phyloP scores from a whole-genome alignment of 1,140 invertebrate genomes.

The Drosophila azteca region DNA sequence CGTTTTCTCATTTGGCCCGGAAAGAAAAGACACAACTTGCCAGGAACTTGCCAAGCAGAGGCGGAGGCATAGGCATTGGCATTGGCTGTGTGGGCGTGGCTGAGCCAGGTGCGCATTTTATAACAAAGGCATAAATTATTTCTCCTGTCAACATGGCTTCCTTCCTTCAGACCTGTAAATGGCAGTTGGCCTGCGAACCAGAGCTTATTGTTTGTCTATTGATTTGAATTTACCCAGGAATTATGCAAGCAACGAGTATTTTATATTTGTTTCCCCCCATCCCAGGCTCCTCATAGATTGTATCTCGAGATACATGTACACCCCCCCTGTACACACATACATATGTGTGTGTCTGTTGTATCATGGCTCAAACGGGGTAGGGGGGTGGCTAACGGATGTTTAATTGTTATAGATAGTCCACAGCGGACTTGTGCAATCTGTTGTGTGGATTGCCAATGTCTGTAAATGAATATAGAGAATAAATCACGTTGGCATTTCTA shows the following conservation, averaged over 20 bases:
- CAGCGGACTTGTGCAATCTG: constrained; percentile 31
- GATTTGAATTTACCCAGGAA: constrained; percentile 71
- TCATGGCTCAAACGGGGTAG: background rate
- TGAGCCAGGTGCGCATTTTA: constrained; percentile 63
- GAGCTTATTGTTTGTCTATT: constrained; percentile 76
- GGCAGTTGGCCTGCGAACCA: constrained; percentile 61
- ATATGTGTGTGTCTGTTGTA: background rate
- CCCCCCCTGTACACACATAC: too few relatives aligned
- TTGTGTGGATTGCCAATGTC: constrained; percentile 32
- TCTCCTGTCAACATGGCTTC: constrained; percentile 78
- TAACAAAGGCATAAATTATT: constrained; percentile 82
- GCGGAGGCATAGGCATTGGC: constrained; percentile 10
- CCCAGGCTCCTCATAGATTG: too few relatives aligned
- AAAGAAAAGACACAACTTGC: constrained; percentile 35
- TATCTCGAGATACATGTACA: background rate
- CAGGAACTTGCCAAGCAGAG: constrained; percentile 17
- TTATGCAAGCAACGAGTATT: constrained; percentile 62
- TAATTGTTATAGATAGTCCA: constrained; percentile 50
- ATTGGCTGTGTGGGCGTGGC: constrained; percentile 32
- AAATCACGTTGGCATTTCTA: too few relatives aligned
- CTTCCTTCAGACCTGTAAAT: constrained; percentile 55
- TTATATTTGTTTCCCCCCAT: constrained; percentile 22
- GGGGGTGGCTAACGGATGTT: constrained; percentile 11
- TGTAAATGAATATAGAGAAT: constrained; percentile 9
- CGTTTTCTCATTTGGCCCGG: constrained; percentile 42